phyloP scores from a whole-genome alignment of 2,113 vertebrate species.

The Heloderma charlesbogerti region DNA sequence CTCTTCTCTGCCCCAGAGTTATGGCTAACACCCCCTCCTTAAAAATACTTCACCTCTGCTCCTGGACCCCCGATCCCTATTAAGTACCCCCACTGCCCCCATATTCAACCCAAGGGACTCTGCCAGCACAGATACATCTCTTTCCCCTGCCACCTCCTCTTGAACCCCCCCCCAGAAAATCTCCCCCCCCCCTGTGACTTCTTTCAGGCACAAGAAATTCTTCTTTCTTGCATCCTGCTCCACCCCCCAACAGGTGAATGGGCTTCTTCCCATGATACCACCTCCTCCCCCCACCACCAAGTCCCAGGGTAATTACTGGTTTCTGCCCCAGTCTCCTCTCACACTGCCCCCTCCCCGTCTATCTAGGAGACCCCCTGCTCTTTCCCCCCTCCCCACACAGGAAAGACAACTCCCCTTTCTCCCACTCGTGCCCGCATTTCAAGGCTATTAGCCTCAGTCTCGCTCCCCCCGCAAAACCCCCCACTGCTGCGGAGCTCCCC shows the following conservation, averaged over 20 bases:
- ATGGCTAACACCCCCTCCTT: not conserved
- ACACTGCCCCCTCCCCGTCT: not conserved
- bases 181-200: not conserved
- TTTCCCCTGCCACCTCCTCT: not conserved
- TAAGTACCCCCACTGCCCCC: not conserved
- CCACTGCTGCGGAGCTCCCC: accelerated
- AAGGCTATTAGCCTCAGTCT: not conserved
- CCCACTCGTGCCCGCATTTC: no score
- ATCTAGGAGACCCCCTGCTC: not conserved
- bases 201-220: not conserved
- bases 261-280: not conserved
- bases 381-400: not conserved
- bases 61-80: accelerated
- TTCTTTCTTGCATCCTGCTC: not conserved
- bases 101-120: not conserved
- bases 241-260: not conserved
- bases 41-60: not conserved
- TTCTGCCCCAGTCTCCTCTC: not conserved
- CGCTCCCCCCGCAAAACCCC: not conserved
- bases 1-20: no score
- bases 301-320: not conserved
- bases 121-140: no score
- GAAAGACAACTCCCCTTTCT: no score
- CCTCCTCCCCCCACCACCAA: not conserved
- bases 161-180: not conserved